A percentile compares a stretch with the other conserved stretches of the same genome.
Conservation (phyloP, 2,797 vertebrate genomes). For the Zenarchopterus dispar region DNA sequence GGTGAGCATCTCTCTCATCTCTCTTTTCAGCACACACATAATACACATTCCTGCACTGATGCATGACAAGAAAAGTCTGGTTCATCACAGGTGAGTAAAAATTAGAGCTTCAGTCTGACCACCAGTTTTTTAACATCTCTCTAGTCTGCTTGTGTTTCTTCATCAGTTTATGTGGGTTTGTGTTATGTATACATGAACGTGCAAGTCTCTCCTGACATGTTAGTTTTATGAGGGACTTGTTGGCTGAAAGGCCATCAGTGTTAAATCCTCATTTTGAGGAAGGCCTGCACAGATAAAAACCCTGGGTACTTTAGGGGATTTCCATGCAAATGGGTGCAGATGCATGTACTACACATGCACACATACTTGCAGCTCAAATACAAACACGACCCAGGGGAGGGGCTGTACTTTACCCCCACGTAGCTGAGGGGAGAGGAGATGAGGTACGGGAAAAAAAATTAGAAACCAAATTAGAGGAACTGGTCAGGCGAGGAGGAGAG, state of each 20-base stretch:
- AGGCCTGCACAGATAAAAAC: constrained; percentile 35
- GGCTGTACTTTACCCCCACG: constrained; percentile 65
- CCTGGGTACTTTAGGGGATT: constrained; percentile 58
- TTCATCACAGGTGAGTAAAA: constrained; percentile 16
- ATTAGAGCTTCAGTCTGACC: neutral
- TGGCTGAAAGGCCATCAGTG: constrained; percentile 51
- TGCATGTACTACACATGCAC: constrained; percentile 9
- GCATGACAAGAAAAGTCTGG: constrained; percentile 23
- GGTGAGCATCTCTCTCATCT: too few relatives aligned
- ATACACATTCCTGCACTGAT: constrained; percentile 22
- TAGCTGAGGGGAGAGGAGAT: constrained; percentile 64
- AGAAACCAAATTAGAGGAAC: constrained; percentile 82
- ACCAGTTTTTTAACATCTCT: constrained; percentile 42
- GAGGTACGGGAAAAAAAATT: constrained; percentile 68
- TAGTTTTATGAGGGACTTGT: constrained; percentile 27
- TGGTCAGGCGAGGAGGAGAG: constrained; percentile 74
- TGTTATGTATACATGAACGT: constrained; percentile 22
- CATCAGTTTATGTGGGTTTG: constrained; percentile 8
- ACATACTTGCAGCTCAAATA: constrained; percentile 44
- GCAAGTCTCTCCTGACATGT: constrained; percentile 19
- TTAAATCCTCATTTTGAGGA: constrained; percentile 63
- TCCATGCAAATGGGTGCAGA: constrained; percentile 39
- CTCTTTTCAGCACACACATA: neutral
- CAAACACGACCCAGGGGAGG: constrained; percentile 59
- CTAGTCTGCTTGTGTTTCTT: constrained; percentile 20